Evolutionary conservation across 2,797 vertebrate species (phyloP).

Genomic region (Hemibagrus guttatus): DNA sequence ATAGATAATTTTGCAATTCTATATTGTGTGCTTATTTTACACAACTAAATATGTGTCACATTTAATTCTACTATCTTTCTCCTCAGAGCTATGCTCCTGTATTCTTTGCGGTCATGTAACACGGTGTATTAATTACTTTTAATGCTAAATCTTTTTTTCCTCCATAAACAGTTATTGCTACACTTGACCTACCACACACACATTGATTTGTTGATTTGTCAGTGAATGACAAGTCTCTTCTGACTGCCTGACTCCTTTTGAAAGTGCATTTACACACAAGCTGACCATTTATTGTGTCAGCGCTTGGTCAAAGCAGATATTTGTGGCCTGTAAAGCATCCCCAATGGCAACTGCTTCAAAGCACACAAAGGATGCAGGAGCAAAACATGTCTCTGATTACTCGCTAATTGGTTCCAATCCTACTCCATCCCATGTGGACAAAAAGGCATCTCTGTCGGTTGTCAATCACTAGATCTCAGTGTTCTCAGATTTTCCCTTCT

Average conservation of each 20-base stretch:
- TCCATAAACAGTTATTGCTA: conserved; percentile 25
- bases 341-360: conserved; percentile 81
- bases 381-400: conserved; percentile 88
- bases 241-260: conserved; percentile 31
- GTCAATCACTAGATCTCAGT: conserved; percentile 48
- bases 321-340: conserved; percentile 59
- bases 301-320: conserved; percentile 49
- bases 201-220: conserved; percentile 30
- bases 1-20: not conserved
- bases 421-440: conserved; percentile 44
- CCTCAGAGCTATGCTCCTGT: not conserved
- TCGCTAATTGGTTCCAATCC: conserved; percentile 81
- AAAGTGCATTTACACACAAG: conserved; percentile 44
- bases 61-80: not conserved
- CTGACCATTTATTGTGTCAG: conserved; percentile 43
- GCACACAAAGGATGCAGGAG: conserved; percentile 83
- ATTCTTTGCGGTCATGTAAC: not conserved
- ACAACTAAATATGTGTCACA: not conserved
- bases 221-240: conserved; percentile 30
- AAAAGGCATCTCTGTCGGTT: conserved; percentile 63
- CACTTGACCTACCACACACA: conserved; percentile 11
- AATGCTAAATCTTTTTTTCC: not conserved
- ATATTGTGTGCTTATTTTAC: not conserved
- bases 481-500: conserved; percentile 27
- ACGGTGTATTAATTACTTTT: not conserved